A percentile compares a stretch with the other conserved stretches of the same genome.
These are phyloP conservation scores for Synanthedon vespiformis DNA, from an alignment of 2,888 invertebrate genomes.

Conservation along the genomic window DNA sequence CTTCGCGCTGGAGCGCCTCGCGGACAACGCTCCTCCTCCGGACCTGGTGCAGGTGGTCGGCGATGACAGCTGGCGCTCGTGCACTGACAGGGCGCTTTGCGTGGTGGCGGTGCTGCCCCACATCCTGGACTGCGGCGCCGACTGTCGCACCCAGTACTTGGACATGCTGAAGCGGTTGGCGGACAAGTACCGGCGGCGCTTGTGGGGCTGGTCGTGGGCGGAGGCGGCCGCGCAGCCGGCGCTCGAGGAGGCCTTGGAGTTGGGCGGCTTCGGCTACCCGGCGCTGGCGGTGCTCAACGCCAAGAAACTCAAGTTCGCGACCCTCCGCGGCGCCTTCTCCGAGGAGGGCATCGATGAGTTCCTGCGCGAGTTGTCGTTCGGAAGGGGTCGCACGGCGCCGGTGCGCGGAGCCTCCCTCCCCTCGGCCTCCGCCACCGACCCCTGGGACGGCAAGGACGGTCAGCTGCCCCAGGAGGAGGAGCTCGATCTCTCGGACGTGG, in stretches of 20 bases:
- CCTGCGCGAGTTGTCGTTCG: constrained; percentile 91
- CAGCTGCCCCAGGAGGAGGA: constrained; percentile 88
- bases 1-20: constrained; percentile 88
- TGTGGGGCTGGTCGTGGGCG: constrained; percentile 98
- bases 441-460: constrained; percentile 97
- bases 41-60: constrained; percentile 81
- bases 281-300: constrained; percentile 97
- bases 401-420: constrained; percentile 87
- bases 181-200: constrained; percentile 93
- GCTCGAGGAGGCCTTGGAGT: constrained; percentile 89
- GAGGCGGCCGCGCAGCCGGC: constrained; percentile 89
- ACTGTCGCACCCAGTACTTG: constrained; percentile 91
- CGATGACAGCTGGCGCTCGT: constrained; percentile 77
- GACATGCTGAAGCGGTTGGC: constrained; percentile 78
- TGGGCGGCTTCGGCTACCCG: constrained; percentile 98
- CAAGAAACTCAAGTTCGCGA: constrained; percentile 96
- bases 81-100: constrained; percentile 90
- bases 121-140: constrained; percentile 94
- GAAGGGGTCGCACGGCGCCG: constrained; percentile 91
- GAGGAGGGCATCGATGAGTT: constrained; percentile 96
- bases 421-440: constrained; percentile 72
- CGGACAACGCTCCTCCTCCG: constrained; percentile 91
- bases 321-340: constrained; percentile 93
- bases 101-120: constrained; percentile 93
- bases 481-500: constrained; percentile 91